phyloP scores from a whole-genome alignment of 2,113 vertebrate genomes.

The Boulengeromyrus knoepffleri region DNA sequence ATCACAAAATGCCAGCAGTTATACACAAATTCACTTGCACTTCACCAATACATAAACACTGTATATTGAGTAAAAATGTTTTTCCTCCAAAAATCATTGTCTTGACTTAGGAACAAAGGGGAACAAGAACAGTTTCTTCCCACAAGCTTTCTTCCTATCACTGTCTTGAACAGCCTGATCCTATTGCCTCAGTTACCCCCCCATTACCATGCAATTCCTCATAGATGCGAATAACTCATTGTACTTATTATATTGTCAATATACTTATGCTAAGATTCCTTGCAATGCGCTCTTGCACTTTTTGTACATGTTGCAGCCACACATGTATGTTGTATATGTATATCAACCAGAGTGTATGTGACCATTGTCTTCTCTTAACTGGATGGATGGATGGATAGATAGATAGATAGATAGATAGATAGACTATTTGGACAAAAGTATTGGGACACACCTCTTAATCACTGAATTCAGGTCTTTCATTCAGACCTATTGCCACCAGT shows the following conservation, averaged over 20 bases:
- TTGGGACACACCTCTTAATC: not conserved
- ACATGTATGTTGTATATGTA: not conserved
- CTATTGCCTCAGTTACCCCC: not conserved
- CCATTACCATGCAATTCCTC: not conserved
- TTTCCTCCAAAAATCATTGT: not conserved
- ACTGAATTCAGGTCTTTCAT: not conserved
- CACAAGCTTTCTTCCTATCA: not conserved
- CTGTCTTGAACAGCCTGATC: not conserved
- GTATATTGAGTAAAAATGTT: not conserved
- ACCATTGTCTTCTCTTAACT: not conserved
- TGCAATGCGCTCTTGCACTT: not conserved
- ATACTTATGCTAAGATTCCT: not conserved
- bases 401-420: too few species aligned
- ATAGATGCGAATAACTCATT: not conserved
- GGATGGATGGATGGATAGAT: not conserved
- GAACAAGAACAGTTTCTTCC: not conserved
- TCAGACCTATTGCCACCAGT: not conserved
- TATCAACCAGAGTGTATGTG: not conserved
- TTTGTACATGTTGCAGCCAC: not conserved
- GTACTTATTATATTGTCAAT: not conserved
- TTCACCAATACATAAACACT: not conserved
- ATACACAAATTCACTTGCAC: not conserved
- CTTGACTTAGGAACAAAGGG: not conserved
- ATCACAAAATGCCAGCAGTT: not conserved
- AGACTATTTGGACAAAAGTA: not conserved